A percentile compares a stretch with the other conserved stretches of the same genome.
Conservation (phyloP, 1,140 invertebrate genomes). For the Drosophila mojavensis region DNA sequence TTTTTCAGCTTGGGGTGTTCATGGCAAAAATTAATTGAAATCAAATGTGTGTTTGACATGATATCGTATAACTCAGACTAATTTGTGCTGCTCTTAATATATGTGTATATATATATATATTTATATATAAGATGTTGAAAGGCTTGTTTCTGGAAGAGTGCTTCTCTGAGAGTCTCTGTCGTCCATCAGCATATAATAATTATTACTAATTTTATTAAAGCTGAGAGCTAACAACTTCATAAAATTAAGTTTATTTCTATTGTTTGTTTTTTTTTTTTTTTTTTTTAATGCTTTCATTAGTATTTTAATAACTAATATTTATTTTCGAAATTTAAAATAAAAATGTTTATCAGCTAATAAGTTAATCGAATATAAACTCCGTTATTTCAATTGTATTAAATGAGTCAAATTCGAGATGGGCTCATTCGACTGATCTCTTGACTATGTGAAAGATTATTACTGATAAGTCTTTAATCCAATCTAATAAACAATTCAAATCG, state of each 20-base stretch:
- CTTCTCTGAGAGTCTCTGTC: slow-evolving; percentile 3
- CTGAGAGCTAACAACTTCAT: background rate
- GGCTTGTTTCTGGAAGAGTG: slow-evolving; percentile 11
- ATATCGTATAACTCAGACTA: slow-evolving; percentile 50
- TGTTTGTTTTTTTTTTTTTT: background rate
- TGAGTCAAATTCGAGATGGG: too few relatives aligned
- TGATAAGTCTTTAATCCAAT: too few relatives aligned
- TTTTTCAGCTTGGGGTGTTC: slow-evolving; percentile 19
- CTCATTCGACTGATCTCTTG: too few relatives aligned
- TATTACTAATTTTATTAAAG: slow-evolving; percentile 18
- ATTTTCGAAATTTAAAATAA: background rate
- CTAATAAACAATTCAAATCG: too few relatives aligned
- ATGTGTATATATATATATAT: background rate
- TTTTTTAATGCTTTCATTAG: background rate
- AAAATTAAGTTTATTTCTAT: background rate
- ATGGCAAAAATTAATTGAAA: slow-evolving; percentile 71
- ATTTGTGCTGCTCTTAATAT: slow-evolving; percentile 31
- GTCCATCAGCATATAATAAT: slow-evolving; percentile 11
- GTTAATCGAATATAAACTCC: too few relatives aligned
- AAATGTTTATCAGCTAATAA: too few relatives aligned
- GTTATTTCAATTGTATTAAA: too few relatives aligned
- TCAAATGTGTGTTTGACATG: slow-evolving; percentile 77
- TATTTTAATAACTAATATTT: background rate
- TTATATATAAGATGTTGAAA: slow-evolving; percentile 7
- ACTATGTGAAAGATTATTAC: too few relatives aligned